These are phyloP conservation scores for Myotis myotis DNA, from an alignment of 2,797 vertebrate species.

Conservation along the genomic window DNA sequence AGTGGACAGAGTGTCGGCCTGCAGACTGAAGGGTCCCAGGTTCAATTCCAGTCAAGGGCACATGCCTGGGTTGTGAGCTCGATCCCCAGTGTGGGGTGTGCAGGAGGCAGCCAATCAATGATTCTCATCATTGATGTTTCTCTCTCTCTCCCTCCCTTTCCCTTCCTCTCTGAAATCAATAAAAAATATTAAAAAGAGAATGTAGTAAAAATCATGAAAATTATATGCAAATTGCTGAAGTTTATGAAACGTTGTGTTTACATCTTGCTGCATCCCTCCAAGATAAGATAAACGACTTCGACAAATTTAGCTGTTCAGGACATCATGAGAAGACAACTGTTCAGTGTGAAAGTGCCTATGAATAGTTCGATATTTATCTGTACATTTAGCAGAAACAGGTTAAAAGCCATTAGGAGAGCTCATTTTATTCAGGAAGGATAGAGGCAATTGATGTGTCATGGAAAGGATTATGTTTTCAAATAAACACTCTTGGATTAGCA, in stretches of 20 bases:
- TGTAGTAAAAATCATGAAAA: conserved; percentile 11
- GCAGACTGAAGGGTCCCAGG: too few relatives aligned
- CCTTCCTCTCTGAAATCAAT: too few relatives aligned
- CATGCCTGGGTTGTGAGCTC: too few relatives aligned
- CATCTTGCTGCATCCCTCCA: not conserved
- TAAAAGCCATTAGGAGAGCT: not conserved
- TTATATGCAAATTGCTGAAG: not conserved
- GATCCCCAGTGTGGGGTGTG: too few relatives aligned
- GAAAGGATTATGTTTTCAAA: conserved; percentile 1
- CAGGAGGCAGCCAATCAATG: too few relatives aligned
- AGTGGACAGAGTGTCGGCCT: too few relatives aligned
- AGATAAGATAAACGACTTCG: not conserved
- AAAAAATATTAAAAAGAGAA: too few relatives aligned
- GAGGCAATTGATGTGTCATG: not conserved
- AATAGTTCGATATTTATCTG: not conserved
- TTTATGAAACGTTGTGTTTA: not conserved
- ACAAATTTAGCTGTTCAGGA: not conserved
- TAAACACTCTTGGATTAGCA: not conserved
- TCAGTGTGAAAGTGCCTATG: not conserved
- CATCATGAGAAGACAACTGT: not conserved
- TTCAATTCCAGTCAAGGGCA: too few relatives aligned
- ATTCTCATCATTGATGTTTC: too few relatives aligned
- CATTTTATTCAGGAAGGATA: not conserved
- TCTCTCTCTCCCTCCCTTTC: too few relatives aligned
- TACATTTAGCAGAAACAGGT: not conserved